These are phyloP conservation scores for Cyclina sinensis DNA, from an alignment of 1,140 invertebrate species.

Conservation along the genomic window DNA sequence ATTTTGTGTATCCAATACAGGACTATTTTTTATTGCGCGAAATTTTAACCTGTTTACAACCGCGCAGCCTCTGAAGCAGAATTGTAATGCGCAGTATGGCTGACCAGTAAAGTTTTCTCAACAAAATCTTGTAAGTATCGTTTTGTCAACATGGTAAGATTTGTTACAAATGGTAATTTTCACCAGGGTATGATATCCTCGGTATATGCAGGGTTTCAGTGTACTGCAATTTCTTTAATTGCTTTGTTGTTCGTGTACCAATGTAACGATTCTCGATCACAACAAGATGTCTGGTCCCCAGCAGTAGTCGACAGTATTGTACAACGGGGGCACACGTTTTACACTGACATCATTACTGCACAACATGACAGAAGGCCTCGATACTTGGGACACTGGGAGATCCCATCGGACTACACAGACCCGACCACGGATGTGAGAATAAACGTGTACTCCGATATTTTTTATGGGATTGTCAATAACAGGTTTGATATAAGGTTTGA, in stretches of 20 bases:
- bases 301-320: not conserved
- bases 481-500: not conserved
- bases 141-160: not conserved
- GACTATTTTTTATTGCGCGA: no score
- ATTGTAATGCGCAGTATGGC: no score
- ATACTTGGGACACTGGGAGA: conserved; percentile 17
- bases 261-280: no score
- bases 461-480: not conserved
- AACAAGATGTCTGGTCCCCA: not conserved
- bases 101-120: no score
- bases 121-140: no score
- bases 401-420: not conserved
- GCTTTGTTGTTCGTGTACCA: not conserved
- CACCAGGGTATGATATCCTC: conserved; percentile 38
- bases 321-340: no score
- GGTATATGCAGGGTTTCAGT: conserved; percentile 27
- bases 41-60: no score
- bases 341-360: not conserved
- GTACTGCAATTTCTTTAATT: conserved; percentile 42
- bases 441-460: not conserved
- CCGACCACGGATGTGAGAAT: not conserved
- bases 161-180: conserved; percentile 30
- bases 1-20: no score
- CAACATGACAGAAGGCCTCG: not conserved
- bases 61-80: no score